A percentile compares a stretch with the other conserved stretches of the same genome.
These are phyloP conservation scores for Macrosiphum euphorbiae DNA, from an alignment of 2,888 invertebrate species.

Conservation along the genomic window DNA sequence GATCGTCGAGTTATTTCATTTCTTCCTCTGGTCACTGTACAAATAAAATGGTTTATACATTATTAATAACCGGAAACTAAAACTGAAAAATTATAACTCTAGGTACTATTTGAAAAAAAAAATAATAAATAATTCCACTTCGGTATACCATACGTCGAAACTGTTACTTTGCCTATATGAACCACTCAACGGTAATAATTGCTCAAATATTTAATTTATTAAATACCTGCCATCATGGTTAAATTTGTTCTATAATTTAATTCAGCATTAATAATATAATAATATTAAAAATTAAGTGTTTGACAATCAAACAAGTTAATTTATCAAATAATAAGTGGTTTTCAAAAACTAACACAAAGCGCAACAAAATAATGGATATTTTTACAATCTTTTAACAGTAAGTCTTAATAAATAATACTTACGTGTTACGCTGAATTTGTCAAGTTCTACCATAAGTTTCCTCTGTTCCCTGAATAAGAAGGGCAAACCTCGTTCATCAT, in stretches of 20 bases:
- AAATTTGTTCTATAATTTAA: not conserved
- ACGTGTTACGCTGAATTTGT: slow-evolving; percentile 78
- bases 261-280: not conserved
- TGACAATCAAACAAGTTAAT: not conserved
- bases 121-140: not conserved
- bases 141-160: not conserved
- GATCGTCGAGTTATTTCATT: slow-evolving; percentile 79
- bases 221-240: not conserved
- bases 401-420: slow-evolving; percentile 70
- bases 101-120: not conserved
- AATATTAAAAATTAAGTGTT: not conserved
- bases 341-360: not conserved
- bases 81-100: not conserved
- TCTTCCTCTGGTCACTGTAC: slow-evolving; percentile 77
- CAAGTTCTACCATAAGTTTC: slow-evolving; percentile 79
- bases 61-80: not conserved
- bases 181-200: not conserved
- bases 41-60: not conserved
- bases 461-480: slow-evolving; percentile 78
- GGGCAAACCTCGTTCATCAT: slow-evolving; percentile 76
- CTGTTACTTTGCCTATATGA: not conserved
- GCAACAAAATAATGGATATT: not conserved
- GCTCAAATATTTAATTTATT: not conserved
- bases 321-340: not conserved
- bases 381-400: not conserved